These are phyloP conservation scores for Agelas oroides DNA, from an alignment of 37 sponge, comb jelly and placozoan genomes.

Conservation along the genomic window DNA sequence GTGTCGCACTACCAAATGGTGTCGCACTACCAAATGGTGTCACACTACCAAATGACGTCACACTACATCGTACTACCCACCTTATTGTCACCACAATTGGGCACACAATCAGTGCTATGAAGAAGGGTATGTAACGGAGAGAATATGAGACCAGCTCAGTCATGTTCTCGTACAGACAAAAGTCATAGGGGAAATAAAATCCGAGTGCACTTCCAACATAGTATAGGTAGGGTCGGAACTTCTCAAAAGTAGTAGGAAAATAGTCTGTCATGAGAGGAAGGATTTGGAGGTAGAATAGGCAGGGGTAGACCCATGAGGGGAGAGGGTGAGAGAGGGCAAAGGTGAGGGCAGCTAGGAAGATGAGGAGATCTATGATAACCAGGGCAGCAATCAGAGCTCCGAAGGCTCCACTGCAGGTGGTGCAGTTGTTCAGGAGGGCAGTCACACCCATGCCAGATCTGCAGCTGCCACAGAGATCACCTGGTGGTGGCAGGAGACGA, in stretches of 20 bases:
- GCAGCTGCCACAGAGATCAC: constrained; percentile 78
- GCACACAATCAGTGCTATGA: constrained; percentile 8
- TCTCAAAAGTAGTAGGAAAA: constrained; percentile 62
- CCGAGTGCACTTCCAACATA: constrained; percentile 62
- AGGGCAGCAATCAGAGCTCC: constrained; percentile 30
- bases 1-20: no score
- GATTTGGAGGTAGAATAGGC: constrained; percentile 56
- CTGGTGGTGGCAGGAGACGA: constrained; percentile 22
- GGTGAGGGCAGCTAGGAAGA: neutral
- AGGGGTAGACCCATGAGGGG: constrained; percentile 43
- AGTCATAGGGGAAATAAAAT: constrained; percentile 79
- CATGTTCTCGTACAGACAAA: constrained; percentile 65
- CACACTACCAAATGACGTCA: no score
- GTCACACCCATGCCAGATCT: constrained; percentile 59
- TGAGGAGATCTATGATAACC: constrained; percentile 11
- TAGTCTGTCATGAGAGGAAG: constrained; percentile 52
- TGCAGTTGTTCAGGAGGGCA: constrained; percentile 62
- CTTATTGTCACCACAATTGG: constrained; percentile 14
- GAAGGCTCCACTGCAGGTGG: constrained; percentile 33
- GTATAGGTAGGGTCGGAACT: constrained; percentile 57
- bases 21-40: no score
- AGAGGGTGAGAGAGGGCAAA: constrained; percentile 15
- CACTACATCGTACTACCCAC: neutral
- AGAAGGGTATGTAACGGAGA: constrained; percentile 50
- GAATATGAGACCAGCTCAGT: constrained; percentile 58